These are phyloP conservation scores for Pseudochaenichthys georgianus DNA, from an alignment of 2,797 vertebrate species.

Conservation along the genomic window DNA sequence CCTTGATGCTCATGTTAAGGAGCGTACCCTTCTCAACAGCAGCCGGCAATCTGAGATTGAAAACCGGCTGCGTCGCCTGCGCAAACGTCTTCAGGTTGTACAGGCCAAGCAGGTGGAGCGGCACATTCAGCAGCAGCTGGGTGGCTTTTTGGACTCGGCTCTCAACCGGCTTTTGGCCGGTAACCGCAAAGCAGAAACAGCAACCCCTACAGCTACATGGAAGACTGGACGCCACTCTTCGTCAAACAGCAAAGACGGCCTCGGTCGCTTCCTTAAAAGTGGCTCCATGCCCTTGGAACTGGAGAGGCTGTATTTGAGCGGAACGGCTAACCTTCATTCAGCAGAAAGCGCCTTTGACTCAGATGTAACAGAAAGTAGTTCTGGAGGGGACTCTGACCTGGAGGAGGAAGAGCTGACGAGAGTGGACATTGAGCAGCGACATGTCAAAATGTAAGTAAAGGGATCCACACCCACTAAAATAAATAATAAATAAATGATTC, in stretches of 20 bases:
- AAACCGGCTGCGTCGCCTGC: conserved; percentile 91
- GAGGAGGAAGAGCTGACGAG: conserved; percentile 95
- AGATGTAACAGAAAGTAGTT: conserved; percentile 97
- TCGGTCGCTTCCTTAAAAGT: conserved; percentile 90
- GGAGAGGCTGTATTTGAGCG: conserved; percentile 93
- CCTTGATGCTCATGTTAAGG: conserved; percentile 88
- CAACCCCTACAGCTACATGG: conserved; percentile 69
- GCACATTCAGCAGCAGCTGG: conserved; percentile 95
- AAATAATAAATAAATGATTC: not conserved
- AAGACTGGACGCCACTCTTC: conserved; percentile 86
- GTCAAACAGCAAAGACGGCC: conserved; percentile 88
- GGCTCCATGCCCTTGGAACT: conserved; percentile 91
- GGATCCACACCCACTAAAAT: not conserved
- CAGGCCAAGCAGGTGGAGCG: conserved; percentile 98
- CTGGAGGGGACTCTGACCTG: conserved; percentile 95
- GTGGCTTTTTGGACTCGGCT: conserved; percentile 93
- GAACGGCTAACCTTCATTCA: conserved; percentile 90
- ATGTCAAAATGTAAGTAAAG: conserved; percentile 95
- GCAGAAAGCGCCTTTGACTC: conserved; percentile 96
- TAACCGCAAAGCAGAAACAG: conserved; percentile 80
- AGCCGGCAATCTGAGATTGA: conserved; percentile 93
- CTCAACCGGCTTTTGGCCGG: conserved; percentile 85
- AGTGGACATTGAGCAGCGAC: conserved; percentile 92
- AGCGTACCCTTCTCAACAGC: conserved; percentile 88
- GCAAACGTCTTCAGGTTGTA: conserved; percentile 96